Evolutionary conservation across 2,797 vertebrate genomes (phyloP), one percentile per base, ranked within the genome.

Genomic region (Chelidonichthys spinosus): DNA sequence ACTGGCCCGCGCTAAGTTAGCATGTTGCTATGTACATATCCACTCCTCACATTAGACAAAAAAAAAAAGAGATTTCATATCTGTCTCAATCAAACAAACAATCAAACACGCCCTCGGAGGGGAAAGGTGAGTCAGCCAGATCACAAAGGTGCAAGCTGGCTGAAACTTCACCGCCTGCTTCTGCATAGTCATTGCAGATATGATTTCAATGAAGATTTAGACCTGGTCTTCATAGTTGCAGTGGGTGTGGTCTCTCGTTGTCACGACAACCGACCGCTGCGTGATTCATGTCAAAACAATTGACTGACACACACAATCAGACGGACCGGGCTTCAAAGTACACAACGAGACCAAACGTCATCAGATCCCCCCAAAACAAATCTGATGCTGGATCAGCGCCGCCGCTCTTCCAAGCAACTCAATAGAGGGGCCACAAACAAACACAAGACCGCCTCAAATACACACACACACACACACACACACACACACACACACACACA

Each of bases 1-100:
- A 14, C 65, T 25, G 25, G 25, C 62, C 63, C 68, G 44, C 63
- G 14, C 56, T 67, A 59, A 79, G 58, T 15, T 61, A 50, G 71
- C 67, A 50, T 68, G 80, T 79, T 74, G 46, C 63, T 59, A 46
- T 78, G 65, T 59, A 79, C 62, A 68, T 36, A 72, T 61, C 55
- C 64, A 66, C 61, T 52, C 11, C 18, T 11, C 50, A 18, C 13
- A 17, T 42, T n/a, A 47, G 2, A 47, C 15, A 50, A n/a, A 47
- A 18, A n/a, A 25, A 5, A 52, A 9, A 50, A 0, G 25, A 25
- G 10, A 43, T 13, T 18, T 54, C 47, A 3, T 33, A 74, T 60
- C 47, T 70, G 37, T 69, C 52, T 68, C 37, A 47, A 64, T 74
- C 68, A 76, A 60, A 68, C 77, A 76, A 67, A 72, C 68, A 76